A percentile compares a stretch with the other conserved stretches of the same genome.
Conservation (phyloP, 2,113 vertebrate species). For the Sylvilagus bachmani region DNA sequence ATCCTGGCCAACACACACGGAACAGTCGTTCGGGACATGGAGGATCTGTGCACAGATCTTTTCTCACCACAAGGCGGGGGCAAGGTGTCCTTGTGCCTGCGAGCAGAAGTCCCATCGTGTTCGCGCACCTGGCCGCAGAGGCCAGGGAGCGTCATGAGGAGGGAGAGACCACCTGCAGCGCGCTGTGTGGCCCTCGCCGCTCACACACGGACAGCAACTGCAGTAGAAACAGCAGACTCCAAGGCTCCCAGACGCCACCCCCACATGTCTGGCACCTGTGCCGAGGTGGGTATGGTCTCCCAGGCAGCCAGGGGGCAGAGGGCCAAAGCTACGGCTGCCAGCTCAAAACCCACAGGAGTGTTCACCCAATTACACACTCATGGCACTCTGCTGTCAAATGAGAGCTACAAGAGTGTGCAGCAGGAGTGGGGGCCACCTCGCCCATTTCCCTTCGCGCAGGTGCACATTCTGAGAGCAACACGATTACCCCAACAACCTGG, state of each 20-base stretch:
- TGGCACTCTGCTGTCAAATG: not conserved
- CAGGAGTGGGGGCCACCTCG: not conserved
- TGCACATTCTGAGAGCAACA: not conserved
- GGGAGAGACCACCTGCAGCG: not conserved
- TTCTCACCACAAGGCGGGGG: not conserved
- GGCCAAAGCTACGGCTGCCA: not conserved
- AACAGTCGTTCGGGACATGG: not conserved
- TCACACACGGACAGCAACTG: not conserved
- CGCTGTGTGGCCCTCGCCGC: not conserved
- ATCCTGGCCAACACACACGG: not conserved
- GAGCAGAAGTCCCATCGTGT: not conserved
- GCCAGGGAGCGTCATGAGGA: not conserved
- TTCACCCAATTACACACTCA: not conserved
- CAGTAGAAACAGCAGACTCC: not conserved
- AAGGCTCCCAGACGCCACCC: not conserved
- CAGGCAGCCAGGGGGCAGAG: not conserved
- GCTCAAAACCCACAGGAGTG: not conserved
- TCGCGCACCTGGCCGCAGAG: not conserved
- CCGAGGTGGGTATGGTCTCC: not conserved
- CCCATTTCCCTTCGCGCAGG: not conserved
- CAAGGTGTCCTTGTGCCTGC: not conserved
- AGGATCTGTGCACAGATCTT: not conserved
- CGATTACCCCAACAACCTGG: too few species aligned
- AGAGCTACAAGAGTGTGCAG: not conserved
- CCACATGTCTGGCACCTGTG: rapidly evolving